These are phyloP conservation scores for Calliopum simillimum DNA, from an alignment of 2,888 invertebrate species.

Conservation along the genomic window DNA sequence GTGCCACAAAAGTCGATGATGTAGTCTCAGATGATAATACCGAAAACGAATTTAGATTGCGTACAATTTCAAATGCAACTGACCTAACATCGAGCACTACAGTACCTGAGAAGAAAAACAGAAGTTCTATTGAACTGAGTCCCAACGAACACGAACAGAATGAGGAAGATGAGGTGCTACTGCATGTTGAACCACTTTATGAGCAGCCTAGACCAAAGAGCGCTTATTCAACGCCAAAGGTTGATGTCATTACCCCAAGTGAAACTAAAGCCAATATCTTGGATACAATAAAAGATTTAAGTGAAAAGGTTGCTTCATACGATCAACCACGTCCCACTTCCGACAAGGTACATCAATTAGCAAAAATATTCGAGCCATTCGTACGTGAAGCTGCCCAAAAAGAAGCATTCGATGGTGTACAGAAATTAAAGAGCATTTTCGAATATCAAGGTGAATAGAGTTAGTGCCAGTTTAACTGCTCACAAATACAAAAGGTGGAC, in stretches of 20 bases:
- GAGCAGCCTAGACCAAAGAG: neutral
- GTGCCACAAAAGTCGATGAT: neutral
- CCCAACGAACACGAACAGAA: slow-evolving; percentile 18
- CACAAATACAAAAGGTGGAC: no score
- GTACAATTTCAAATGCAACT: slow-evolving; percentile 38
- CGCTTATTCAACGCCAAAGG: neutral
- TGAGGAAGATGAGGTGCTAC: slow-evolving; percentile 33
- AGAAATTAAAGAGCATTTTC: slow-evolving; percentile 40
- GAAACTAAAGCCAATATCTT: neutral
- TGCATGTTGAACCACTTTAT: slow-evolving; percentile 32
- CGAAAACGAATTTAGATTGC: slow-evolving; percentile 31
- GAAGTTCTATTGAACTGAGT: neutral
- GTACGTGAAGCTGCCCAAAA: slow-evolving; percentile 31
- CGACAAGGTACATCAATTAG: slow-evolving; percentile 32
- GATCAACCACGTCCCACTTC: neutral
- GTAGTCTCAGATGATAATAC: neutral
- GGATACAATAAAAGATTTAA: no score
- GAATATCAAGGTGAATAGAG: slow-evolving; percentile 35
- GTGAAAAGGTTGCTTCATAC: no score
- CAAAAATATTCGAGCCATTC: slow-evolving; percentile 36
- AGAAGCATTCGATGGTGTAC: slow-evolving; percentile 37
- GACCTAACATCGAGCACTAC: slow-evolving; percentile 22
- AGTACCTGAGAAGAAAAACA: neutral
- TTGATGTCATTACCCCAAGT: neutral
- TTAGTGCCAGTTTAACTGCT: no score